phyloP scores from a whole-genome alignment of 2,888 invertebrate genomes.

The Diplolepis rosae region DNA sequence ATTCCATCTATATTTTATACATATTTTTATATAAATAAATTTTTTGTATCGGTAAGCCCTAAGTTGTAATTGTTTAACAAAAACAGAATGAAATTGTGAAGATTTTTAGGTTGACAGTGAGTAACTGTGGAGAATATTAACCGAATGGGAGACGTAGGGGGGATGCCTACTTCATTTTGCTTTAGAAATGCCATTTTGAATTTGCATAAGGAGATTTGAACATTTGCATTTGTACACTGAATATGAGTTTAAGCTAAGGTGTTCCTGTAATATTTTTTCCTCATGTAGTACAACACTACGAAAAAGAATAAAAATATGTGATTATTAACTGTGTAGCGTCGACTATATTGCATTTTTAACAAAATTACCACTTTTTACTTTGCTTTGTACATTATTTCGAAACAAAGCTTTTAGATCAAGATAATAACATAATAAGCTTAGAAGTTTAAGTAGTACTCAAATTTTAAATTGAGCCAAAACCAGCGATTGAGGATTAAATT shows the following conservation, averaged over 20 bases:
- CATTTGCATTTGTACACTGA: slow-evolving; percentile 24
- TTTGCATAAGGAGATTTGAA: slow-evolving; percentile 16
- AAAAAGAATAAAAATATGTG: neutral
- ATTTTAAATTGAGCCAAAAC: too few species aligned
- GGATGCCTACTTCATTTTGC: slow-evolving; percentile 15
- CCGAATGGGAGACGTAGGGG: neutral
- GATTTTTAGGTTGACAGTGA: slow-evolving; percentile 5
- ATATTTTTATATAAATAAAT: too few species aligned
- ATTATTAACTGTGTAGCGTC: neutral
- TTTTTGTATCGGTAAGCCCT: too few species aligned
- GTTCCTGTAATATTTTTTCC: neutral
- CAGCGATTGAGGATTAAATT: too few species aligned
- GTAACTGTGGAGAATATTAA: slow-evolving; percentile 6
- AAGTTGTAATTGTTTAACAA: too few species aligned
- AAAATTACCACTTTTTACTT: neutral
- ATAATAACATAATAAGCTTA: too few species aligned
- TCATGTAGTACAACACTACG: neutral
- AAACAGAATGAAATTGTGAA: too few species aligned
- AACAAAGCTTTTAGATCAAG: too few species aligned
- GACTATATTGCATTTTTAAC: neutral
- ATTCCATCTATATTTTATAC: too few species aligned
- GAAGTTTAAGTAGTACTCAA: too few species aligned
- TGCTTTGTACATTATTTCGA: too few species aligned
- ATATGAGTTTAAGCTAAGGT: slow-evolving; percentile 13
- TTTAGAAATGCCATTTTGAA: slow-evolving; percentile 8